phyloP scores from a whole-genome alignment of 2,797 vertebrate species.

The Ambastaia sidthimunki region DNA sequence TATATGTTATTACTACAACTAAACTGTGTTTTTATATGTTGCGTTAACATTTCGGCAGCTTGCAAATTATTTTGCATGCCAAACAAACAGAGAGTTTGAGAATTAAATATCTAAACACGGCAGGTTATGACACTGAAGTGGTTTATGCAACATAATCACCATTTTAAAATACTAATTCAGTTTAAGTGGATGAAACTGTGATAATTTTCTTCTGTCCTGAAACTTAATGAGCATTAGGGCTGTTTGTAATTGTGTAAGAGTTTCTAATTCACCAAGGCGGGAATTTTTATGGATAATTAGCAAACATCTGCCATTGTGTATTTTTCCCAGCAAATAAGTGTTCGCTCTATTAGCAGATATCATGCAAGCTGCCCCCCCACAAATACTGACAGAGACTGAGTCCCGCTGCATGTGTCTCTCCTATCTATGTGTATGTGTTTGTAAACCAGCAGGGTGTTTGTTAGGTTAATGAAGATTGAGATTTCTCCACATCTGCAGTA shows the following conservation, averaged over 20 bases:
- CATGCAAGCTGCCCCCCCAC: background rate
- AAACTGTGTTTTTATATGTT: background rate
- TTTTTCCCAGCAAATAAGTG: background rate
- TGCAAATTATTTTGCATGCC: background rate
- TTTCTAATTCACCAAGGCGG: background rate
- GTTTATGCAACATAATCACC: background rate
- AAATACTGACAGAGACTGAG: background rate
- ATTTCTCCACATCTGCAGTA: background rate
- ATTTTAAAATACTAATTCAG: background rate
- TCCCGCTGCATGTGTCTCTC: background rate
- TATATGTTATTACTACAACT: too few relatives aligned
- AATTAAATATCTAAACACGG: background rate
- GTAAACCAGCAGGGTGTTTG: constrained; percentile 41
- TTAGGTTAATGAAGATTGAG: constrained; percentile 31
- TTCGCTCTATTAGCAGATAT: background rate
- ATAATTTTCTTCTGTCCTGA: background rate
- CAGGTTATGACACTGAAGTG: background rate
- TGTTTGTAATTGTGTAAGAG: background rate
- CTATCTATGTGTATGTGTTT: constrained; percentile 38
- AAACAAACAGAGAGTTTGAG: background rate
- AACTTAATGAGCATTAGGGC: background rate
- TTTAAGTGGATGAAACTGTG: background rate
- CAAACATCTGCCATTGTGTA: background rate
- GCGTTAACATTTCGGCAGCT: background rate
- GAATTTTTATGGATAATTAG: background rate